Evolutionary conservation across 2,113 vertebrate species (phyloP).

Genomic region (Varanus salvator): DNA sequence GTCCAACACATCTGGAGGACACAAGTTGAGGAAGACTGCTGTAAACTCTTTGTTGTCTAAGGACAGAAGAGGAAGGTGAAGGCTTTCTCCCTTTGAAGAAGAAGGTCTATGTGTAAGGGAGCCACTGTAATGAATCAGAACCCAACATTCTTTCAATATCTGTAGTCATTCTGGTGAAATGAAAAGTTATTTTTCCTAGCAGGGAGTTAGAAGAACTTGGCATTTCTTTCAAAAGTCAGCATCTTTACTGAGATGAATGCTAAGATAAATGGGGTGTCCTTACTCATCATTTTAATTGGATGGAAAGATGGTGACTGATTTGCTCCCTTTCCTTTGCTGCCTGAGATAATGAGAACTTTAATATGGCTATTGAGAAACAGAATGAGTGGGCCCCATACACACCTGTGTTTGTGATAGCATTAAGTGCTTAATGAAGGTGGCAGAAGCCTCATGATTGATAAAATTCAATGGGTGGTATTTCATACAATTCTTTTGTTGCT

Average conservation of each 20-base stretch:
- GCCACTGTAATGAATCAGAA: not conserved
- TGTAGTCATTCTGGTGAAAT: conserved; percentile 18
- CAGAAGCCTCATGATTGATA: conserved; percentile 42
- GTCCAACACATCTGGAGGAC: no score
- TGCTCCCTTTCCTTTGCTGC: conserved; percentile 14
- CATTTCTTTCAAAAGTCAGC: conserved; percentile 27
- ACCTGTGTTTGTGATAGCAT: conserved; percentile 37
- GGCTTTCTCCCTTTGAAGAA: not conserved
- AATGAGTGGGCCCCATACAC: conserved; percentile 31
- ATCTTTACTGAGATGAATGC: conserved; percentile 19
- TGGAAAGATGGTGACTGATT: conserved; percentile 31
- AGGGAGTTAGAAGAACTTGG: not conserved
- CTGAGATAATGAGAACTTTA: conserved; percentile 41
- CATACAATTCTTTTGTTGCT: conserved; percentile 52
- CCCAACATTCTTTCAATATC: not conserved
- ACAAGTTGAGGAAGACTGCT: no score
- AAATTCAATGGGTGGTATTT: conserved; percentile 51
- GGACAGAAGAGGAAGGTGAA: not conserved
- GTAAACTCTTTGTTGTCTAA: not conserved
- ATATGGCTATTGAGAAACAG: conserved; percentile 42
- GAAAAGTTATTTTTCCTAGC: not conserved
- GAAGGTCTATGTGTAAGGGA: not conserved
- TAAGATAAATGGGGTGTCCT: conserved; percentile 44
- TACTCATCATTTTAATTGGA: conserved; percentile 33
- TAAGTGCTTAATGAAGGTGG: conserved; percentile 38